Percentiles rank a stretch among this genome's conserved stretches.
Evolutionary conservation across 2,113 vertebrate species (phyloP).

Genomic region (Pampusana beccarii): DNA sequence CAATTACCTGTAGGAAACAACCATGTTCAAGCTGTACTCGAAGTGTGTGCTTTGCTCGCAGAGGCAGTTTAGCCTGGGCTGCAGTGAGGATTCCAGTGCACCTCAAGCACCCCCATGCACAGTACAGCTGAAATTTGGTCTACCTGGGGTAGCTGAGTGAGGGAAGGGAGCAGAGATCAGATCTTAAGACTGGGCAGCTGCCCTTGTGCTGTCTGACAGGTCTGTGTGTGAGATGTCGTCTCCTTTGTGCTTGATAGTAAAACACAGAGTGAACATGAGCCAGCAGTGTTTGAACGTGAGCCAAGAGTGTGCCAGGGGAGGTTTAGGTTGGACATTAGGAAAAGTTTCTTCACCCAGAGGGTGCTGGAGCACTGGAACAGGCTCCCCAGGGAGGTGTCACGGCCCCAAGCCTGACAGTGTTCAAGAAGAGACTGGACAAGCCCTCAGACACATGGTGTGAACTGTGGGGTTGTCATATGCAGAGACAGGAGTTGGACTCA

Average conservation of each 20-base stretch:
- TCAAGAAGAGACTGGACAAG: too few relatives aligned
- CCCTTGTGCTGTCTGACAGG: not conserved
- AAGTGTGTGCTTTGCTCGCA: not conserved
- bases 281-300: too few relatives aligned
- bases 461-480: too few relatives aligned
- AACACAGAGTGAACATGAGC: too few relatives aligned
- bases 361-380: too few relatives aligned
- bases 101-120: not conserved
- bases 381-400: too few relatives aligned
- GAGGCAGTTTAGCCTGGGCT: not conserved
- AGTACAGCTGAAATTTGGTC: not conserved
- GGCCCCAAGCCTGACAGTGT: too few relatives aligned
- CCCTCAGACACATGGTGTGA: too few relatives aligned
- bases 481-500: too few relatives aligned
- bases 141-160: fast-evolving
- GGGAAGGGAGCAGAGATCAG: not conserved
- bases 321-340: too few relatives aligned
- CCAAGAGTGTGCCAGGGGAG: too few relatives aligned
- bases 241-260: not conserved
- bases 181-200: not conserved
- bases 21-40: not conserved
- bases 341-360: too few relatives aligned
- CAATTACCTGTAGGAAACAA: not conserved
- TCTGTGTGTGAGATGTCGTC: not conserved
- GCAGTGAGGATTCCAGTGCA: not conserved